Evolutionary conservation across 2,888 invertebrate species (phyloP).

Genomic region (Chymomyza amoena): DNA sequence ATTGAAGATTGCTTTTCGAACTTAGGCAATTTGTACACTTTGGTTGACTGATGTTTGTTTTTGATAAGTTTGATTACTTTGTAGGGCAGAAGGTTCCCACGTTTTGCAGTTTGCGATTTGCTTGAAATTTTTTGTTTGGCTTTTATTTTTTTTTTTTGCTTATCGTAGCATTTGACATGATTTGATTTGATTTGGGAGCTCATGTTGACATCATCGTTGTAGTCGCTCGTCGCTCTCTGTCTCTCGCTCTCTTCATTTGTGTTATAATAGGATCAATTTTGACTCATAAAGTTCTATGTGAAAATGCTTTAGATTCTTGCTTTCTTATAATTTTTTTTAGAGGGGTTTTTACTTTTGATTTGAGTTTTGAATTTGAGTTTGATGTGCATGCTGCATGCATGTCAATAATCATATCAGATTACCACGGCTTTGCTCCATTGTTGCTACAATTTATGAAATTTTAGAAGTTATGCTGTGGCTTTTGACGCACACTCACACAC

Average conservation of each 20-base stretch:
- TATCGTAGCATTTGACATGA: conserved; percentile 64
- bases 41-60: conserved; percentile 63
- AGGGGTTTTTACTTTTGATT: conserved; percentile 61
- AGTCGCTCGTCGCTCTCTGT: background rate
- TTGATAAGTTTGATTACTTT: conserved; percentile 70
- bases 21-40: conserved; percentile 58
- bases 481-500: conserved; percentile 51
- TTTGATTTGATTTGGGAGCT: conserved; percentile 52
- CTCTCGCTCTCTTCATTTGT: conserved; percentile 11
- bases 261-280: conserved; percentile 65
- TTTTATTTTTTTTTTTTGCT: conserved; percentile 47
- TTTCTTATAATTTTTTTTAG: background rate
- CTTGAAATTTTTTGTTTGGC: conserved; percentile 5
- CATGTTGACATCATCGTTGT: conserved; percentile 66
- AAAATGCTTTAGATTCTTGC: conserved; percentile 16
- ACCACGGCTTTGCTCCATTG: conserved; percentile 69
- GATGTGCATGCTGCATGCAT: conserved; percentile 52
- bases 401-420: conserved; percentile 71
- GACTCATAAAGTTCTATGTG: conserved; percentile 6
- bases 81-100: conserved; percentile 59
- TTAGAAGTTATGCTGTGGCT: conserved; percentile 70
- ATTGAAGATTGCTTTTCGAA: background rate
- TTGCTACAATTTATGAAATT: conserved; percentile 71
- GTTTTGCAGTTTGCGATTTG: conserved; percentile 29
- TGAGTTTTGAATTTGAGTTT: conserved; percentile 38